phyloP scores from a whole-genome alignment of 2,113 vertebrate genomes.

The Piaya cayana region DNA sequence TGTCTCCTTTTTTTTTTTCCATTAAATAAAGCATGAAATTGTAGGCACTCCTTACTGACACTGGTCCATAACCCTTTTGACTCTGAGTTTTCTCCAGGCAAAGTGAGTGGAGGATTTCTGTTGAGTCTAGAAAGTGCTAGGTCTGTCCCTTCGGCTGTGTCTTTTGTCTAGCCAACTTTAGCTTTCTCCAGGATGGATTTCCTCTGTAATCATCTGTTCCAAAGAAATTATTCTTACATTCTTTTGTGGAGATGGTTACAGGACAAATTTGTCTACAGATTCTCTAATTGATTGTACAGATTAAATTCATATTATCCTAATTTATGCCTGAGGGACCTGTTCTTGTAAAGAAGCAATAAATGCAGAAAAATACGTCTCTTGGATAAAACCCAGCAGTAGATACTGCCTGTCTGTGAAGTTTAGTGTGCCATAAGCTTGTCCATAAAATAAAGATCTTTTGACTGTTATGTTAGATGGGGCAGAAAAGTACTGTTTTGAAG shows the following conservation, averaged over 20 bases:
- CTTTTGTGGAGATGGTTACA: background rate
- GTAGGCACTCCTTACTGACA: background rate
- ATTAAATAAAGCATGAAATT: background rate
- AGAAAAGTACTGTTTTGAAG: background rate
- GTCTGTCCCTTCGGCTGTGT: background rate
- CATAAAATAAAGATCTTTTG: background rate
- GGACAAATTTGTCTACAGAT: background rate
- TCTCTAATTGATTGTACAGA: background rate
- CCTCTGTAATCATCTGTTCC: background rate
- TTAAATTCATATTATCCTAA: background rate
- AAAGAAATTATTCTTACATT: background rate
- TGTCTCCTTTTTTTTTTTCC: background rate
- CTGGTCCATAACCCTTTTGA: background rate
- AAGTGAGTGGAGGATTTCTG: background rate
- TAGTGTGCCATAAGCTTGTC: background rate
- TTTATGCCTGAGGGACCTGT: rapidly evolving
- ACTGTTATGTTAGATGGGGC: background rate
- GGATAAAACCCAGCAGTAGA: background rate
- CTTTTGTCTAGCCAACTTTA: background rate
- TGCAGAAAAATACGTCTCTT: background rate
- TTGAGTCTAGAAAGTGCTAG: background rate
- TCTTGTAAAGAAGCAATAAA: background rate
- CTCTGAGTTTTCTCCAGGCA: background rate
- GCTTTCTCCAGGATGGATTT: background rate
- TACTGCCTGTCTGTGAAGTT: background rate